A percentile compares a stretch with the other conserved stretches of the same genome.
phyloP scores from a whole-genome alignment of 2,888 invertebrate genomes.

The Leptopilina syphax region DNA sequence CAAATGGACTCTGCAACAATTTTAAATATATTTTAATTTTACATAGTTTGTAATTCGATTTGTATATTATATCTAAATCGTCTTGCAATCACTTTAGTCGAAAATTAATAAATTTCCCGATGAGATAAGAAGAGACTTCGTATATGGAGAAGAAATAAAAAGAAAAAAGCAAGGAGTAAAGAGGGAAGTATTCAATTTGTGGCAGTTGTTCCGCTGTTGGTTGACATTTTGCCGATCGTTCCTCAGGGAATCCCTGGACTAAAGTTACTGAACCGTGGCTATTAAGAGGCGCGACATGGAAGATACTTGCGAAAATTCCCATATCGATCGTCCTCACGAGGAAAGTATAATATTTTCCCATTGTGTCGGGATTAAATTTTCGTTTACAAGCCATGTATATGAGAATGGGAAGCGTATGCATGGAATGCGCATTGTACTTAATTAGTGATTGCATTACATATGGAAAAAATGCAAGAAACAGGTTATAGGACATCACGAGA shows the following conservation, averaged over 20 bases:
- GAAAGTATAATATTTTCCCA: too few species aligned
- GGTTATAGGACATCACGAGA: conserved; percentile 62
- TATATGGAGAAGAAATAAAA: too few species aligned
- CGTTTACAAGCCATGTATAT: background rate
- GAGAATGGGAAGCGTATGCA: conserved; percentile 9
- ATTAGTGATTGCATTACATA: conserved; percentile 51
- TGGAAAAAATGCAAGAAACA: conserved; percentile 56
- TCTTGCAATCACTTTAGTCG: too few species aligned
- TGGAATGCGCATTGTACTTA: conserved; percentile 52
- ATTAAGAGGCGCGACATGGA: background rate
- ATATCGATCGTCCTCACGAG: conserved; percentile 1
- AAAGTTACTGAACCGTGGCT: conserved; percentile 45
- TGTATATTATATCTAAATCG: too few species aligned
- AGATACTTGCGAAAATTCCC: conserved; percentile 3
- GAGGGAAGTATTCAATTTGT: conserved; percentile 68
- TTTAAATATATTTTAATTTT: too few species aligned
- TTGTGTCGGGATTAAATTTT: conserved; percentile 19
- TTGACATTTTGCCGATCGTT: conserved; percentile 72
- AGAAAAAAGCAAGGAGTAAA: conserved; percentile 19
- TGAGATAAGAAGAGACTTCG: too few species aligned
- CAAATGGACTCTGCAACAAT: conserved; percentile 83
- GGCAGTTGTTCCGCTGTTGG: conserved; percentile 66
- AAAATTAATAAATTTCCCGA: too few species aligned
- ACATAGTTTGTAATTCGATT: too few species aligned
- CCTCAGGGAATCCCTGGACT: conserved; percentile 59